Evolutionary conservation across 2,113 vertebrate species (phyloP).

Genomic region (Nyctibius bracteatus): DNA sequence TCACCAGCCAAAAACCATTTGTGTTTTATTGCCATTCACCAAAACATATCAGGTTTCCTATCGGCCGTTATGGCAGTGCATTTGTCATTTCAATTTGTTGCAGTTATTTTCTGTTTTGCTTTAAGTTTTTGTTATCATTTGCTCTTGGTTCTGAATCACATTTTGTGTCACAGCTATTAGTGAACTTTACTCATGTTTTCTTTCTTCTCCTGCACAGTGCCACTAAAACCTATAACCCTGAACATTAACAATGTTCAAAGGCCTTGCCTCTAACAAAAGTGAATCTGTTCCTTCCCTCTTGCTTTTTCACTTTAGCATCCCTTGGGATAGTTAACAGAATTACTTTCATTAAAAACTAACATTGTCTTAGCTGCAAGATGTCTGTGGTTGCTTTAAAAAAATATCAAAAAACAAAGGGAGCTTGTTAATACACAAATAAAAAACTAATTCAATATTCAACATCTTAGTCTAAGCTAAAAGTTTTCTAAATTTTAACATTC

Average conservation of each 20-base stretch:
- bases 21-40: slow-evolving; percentile 35
- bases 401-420: neutral
- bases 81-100: slow-evolving; percentile 76
- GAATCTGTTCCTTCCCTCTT: slow-evolving; percentile 3
- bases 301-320: slow-evolving; percentile 41
- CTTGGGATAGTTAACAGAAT: slow-evolving; percentile 63
- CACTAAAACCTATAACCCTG: slow-evolving; percentile 74
- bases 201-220: slow-evolving; percentile 56
- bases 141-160: slow-evolving; percentile 41
- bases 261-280: slow-evolving; percentile 78
- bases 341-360: slow-evolving; percentile 70
- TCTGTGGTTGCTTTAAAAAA: slow-evolving; percentile 91
- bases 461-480: slow-evolving; percentile 51
- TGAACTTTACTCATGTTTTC: slow-evolving; percentile 49
- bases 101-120: slow-evolving; percentile 70
- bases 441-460: slow-evolving; percentile 64
- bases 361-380: slow-evolving; percentile 70
- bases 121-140: slow-evolving; percentile 31
- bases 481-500: slow-evolving; percentile 53
- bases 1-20: slow-evolving; percentile 9
- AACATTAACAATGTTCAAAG: slow-evolving; percentile 70
- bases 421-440: slow-evolving; percentile 47
- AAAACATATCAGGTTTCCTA: slow-evolving; percentile 77
- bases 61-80: slow-evolving; percentile 73
- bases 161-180: slow-evolving; percentile 35